Evolutionary conservation across 2,113 vertebrate species (phyloP).

Genomic region (Amphilophus citrinellus): DNA sequence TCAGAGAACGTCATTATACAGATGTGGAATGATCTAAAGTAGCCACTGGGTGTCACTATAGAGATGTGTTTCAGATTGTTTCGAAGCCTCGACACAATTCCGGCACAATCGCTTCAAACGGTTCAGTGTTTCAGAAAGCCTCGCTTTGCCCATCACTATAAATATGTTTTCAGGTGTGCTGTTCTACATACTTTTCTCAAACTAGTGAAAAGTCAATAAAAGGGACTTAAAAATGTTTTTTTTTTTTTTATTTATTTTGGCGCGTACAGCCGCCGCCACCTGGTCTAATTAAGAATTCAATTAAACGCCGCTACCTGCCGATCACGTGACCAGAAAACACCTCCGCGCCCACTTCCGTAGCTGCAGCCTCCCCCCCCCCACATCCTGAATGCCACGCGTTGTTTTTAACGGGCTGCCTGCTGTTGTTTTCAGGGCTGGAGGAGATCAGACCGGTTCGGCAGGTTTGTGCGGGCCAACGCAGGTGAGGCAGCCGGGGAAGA

Average conservation of each 20-base stretch:
- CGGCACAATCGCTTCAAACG: too few relatives aligned
- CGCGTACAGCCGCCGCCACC: background rate
- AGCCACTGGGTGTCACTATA: too few relatives aligned
- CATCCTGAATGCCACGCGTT: background rate
- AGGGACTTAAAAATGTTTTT: background rate
- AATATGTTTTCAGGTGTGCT: too few relatives aligned
- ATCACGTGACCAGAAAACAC: slow-evolving; percentile 24
- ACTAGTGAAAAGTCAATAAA: too few relatives aligned
- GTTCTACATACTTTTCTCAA: too few relatives aligned
- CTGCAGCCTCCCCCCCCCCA: background rate
- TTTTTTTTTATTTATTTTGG: too few relatives aligned
- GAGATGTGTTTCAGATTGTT: too few relatives aligned
- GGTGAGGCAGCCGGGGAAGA: slow-evolving; percentile 34
- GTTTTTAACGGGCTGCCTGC: background rate
- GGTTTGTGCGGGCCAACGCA: slow-evolving; percentile 35
- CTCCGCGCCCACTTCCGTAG: background rate
- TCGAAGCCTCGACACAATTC: too few relatives aligned
- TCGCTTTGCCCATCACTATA: too few relatives aligned
- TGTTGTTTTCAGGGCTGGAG: background rate
- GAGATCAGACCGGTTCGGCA: slow-evolving; percentile 55
- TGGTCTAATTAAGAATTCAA: slow-evolving; percentile 38
- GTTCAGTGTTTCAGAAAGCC: too few relatives aligned
- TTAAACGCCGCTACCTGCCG: slow-evolving; percentile 40
- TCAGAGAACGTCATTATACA: too few relatives aligned
- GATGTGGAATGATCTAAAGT: too few relatives aligned